Base-by-base conservation (phyloP, 2,113 vertebrate genomes). In the Mesitornis unicolor region DNA sequence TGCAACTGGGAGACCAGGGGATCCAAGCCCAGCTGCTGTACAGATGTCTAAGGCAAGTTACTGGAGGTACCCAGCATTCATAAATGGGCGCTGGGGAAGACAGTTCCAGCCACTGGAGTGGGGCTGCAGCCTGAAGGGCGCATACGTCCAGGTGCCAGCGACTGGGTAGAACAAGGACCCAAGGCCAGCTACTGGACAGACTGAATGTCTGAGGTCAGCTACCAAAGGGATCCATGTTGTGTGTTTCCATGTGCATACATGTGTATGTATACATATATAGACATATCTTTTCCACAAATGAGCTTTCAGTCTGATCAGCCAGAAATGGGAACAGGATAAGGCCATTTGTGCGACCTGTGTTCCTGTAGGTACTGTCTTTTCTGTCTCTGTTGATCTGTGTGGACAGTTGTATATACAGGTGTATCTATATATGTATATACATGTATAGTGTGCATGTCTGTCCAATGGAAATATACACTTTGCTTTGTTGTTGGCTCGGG, bases 401-500 rank as follows among this genome's bases (percentile, higher is more conserved):
- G 45, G 13, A 20, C 21, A 68, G 35, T 3, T 2, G 3, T 1
- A 1, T 53, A 6, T 26, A 16, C 35, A 16, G 8, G 14, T 51
- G 33, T 9, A 31, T 48, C 16, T 29, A 26, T 13, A 31, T 42
- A 24, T 33, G 50, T 43, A 16, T 10, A 28, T 38, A 31, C 16
- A 15, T 8, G 18, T 36, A 35, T 9, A 28, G 21, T 36, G 38
- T 79, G 12, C 16, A 18, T 36, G 7, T 53, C n/a, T 87, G 29
- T 22, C 35, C 50, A 5, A 14, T 54, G 61, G 20, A 29, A 71
- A 54, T 33, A 38, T 3, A 29, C 7, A 43, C 8, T 77, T 28
- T 42, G 50, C 43, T 29, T 54, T 45, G 50, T 11, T 87, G 13
- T 47, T 69, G 29, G 10, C 29, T 73, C 38, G 38, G 7, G 7